Base-by-base conservation (phyloP, 2,888 invertebrate species). In the Seira musarum region DNA sequence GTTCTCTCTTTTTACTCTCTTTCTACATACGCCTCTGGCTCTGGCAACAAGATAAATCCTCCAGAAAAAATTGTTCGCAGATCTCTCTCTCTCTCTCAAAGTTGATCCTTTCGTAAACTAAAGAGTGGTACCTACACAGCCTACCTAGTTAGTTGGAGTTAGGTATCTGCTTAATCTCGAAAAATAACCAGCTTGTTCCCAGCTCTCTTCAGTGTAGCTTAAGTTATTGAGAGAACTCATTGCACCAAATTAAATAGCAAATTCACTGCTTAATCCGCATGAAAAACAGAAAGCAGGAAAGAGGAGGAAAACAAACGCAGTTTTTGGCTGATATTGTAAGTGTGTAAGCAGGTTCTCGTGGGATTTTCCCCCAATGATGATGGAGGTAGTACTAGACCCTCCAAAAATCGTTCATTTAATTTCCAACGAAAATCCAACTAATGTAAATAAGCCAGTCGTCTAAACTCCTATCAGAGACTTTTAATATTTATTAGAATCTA, bases 11-110 rank as follows among this genome's bases (percentile, higher is more conserved):
- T 61, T 17, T 17, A n/a, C 46, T 66, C 30, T 66, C 22, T 74
- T 30, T 13, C 40, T 53, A 60, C 35, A 25, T 6, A 2, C 6
- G 2, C 25, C 53, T 19, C 5, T 17, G 10, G 2, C 30, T 21
- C 71, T 66, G 77, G 53, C 77, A 70, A 70, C 70, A 71, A 72
- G 65, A 71, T 78, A 78, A 78, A 78, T 78, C 49, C 70, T 65
- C 53, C n/a, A n/a, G n/a, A 40, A 40, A 40, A 71, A 71, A 71
- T 49, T 66, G 77, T 71, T 77, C 25, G 21, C 66, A 66, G 40
- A 70, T 77, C 71, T 66, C 71, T 65, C 63, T 25, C 17, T 40
- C 17, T n/a, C n/a, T n/a, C n/a, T n/a, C n/a, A n/a, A n/a, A n/a
- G n/a, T n/a, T 21, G 13, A 40, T 30, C 46, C 40, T 40, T 40